phyloP scores from a whole-genome alignment of 2,797 vertebrate genomes.

The Triplophysa yarkandensis region DNA sequence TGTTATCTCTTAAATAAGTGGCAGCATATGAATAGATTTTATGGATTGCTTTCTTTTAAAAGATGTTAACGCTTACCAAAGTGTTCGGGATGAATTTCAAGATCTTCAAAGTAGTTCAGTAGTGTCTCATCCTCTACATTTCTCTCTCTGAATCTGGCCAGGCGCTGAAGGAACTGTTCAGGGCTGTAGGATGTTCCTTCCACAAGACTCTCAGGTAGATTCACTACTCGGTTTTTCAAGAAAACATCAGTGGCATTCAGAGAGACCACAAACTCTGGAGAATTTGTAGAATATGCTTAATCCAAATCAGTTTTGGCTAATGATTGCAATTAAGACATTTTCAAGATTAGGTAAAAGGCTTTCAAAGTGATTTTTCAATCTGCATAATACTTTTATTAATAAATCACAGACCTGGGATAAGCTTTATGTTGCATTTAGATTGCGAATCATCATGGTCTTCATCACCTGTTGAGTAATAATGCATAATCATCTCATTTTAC shows the following conservation, averaged over 20 bases:
- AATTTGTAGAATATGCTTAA: slow-evolving; percentile 4
- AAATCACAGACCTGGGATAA: slow-evolving; percentile 78
- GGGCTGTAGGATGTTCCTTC: slow-evolving; percentile 79
- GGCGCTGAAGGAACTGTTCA: slow-evolving; percentile 72
- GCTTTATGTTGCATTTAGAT: slow-evolving; percentile 69
- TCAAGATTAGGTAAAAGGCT: neutral
- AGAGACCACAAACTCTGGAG: slow-evolving; percentile 81
- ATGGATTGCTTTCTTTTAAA: neutral
- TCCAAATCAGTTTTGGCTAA: slow-evolving; percentile 3
- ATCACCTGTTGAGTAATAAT: slow-evolving; percentile 68
- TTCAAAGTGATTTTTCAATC: slow-evolving; percentile 15
- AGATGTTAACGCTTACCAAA: slow-evolving; percentile 74
- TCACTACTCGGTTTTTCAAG: slow-evolving; percentile 84
- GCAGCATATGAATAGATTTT: neutral
- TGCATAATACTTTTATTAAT: slow-evolving; percentile 30
- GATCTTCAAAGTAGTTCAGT: slow-evolving; percentile 86
- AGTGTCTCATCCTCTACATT: slow-evolving; percentile 78
- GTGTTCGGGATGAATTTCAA: slow-evolving; percentile 75
- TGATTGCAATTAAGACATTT: slow-evolving; percentile 6
- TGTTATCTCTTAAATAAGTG: slow-evolving; percentile 72
- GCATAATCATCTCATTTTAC: neutral
- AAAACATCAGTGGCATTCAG: slow-evolving; percentile 84
- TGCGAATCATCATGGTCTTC: slow-evolving; percentile 71
- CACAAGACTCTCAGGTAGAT: slow-evolving; percentile 81
- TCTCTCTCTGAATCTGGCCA: slow-evolving; percentile 75